A percentile compares a stretch with the other conserved stretches of the same genome.
These are phyloP conservation scores for Andrena marginata DNA, from an alignment of 2,888 invertebrate species.

Conservation along the genomic window DNA sequence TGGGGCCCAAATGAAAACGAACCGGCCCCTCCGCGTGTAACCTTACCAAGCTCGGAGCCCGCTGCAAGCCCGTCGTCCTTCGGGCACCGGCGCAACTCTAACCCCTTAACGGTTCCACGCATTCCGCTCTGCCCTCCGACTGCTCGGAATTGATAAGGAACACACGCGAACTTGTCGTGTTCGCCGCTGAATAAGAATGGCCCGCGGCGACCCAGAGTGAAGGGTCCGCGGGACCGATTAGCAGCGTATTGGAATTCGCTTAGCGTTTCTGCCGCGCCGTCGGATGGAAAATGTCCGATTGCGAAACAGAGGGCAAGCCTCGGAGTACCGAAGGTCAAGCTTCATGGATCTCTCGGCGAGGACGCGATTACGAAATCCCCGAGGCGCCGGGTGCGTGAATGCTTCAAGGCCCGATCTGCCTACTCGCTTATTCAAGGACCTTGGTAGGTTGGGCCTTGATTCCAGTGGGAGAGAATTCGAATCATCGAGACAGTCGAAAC, in stretches of 20 bases:
- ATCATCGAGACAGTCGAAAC: neutral
- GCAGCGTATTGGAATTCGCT: neutral
- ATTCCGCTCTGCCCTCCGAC: neutral
- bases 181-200: too few species aligned
- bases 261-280: neutral
- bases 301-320: neutral
- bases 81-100: neutral
- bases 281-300: neutral
- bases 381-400: neutral
- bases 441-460: conserved; percentile 24
- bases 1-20: conserved; percentile 62
- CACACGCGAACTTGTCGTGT: neutral
- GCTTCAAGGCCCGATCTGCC: conserved; percentile 34
- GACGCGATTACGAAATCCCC: conserved; percentile 32
- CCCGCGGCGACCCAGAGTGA: too few species aligned
- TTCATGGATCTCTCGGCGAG: neutral
- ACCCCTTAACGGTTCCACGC: neutral
- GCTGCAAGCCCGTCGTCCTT: conserved; percentile 7
- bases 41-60: neutral
- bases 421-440: conserved; percentile 29
- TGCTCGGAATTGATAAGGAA: neutral
- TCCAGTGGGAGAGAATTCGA: conserved; percentile 19
- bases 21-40: conserved; percentile 23
- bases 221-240: too few species aligned
- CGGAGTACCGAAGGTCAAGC: conserved; percentile 15